Percentiles rank a stretch among this genome's conserved stretches.
Conservation (phyloP, 2,113 vertebrate genomes). For the Ceyx margarethae region DNA sequence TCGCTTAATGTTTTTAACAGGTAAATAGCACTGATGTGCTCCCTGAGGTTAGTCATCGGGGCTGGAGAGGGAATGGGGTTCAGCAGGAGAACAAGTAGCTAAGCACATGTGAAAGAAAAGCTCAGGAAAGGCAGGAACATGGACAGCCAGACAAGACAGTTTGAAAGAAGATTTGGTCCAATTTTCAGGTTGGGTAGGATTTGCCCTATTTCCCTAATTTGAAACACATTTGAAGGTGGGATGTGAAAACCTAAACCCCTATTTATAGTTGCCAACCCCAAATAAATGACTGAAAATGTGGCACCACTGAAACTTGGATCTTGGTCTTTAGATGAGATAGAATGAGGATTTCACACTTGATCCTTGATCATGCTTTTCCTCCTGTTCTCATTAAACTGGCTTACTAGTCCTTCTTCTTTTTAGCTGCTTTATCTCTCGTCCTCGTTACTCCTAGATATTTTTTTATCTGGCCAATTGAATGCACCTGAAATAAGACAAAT, state of each 20-base stretch:
- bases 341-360: neutral
- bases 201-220: neutral
- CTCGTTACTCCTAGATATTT: neutral
- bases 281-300: neutral
- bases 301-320: neutral
- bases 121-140: constrained; percentile 6
- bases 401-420: neutral
- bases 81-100: constrained; percentile 10
- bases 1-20: constrained; percentile 44
- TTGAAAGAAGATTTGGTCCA: constrained; percentile 43
- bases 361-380: neutral
- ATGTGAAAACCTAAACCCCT: neutral
- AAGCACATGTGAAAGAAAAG: neutral
- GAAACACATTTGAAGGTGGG: neutral
- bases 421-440: neutral
- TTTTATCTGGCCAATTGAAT: neutral
- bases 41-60: neutral
- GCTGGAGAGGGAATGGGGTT: neutral
- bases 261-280: neutral
- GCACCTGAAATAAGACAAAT: neutral
- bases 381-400: neutral
- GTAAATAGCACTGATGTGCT: neutral
- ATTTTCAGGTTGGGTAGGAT: neutral
- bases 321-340: neutral
- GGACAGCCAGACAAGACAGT: constrained; percentile 21